Conservation (phyloP, 2,888 invertebrate genomes). For the Pachymerium ferrugineum region DNA sequence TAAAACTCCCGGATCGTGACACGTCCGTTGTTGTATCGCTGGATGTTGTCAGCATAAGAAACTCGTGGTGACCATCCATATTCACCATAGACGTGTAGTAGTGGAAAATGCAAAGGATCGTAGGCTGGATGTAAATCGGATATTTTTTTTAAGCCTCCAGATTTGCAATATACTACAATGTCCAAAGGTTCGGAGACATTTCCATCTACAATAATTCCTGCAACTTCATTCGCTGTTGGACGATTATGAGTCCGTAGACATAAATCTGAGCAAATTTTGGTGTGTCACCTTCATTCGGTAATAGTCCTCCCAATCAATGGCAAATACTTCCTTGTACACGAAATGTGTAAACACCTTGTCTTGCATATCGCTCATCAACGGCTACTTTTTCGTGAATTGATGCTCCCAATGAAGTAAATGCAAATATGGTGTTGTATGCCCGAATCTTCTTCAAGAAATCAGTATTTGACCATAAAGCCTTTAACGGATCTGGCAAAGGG, state of each 20-base stretch:
- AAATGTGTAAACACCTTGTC: not conserved
- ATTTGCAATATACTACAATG: not conserved
- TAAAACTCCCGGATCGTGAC: not conserved
- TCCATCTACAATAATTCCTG: not conserved
- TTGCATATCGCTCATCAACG: not conserved
- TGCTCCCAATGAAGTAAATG: not conserved
- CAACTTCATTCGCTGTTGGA: not conserved
- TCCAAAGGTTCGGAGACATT: not conserved
- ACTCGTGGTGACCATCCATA: not conserved
- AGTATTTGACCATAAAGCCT: not conserved
- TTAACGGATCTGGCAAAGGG: no score
- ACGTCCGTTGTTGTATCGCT: not conserved
- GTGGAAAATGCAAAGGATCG: not conserved
- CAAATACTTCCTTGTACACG: not conserved
- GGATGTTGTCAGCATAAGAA: not conserved
- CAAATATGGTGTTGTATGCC: not conserved
- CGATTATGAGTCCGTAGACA: not conserved
- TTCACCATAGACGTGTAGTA: not conserved
- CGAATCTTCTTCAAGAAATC: not conserved
- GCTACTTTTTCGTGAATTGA: not conserved
- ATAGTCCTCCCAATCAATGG: not conserved
- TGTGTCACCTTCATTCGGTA: not conserved
- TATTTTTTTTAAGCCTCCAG: not conserved
- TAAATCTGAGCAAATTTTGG: not conserved
- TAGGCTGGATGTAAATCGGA: not conserved